phyloP scores from a whole-genome alignment of 2,888 invertebrate species.

The Caenorhabditis virilis region DNA sequence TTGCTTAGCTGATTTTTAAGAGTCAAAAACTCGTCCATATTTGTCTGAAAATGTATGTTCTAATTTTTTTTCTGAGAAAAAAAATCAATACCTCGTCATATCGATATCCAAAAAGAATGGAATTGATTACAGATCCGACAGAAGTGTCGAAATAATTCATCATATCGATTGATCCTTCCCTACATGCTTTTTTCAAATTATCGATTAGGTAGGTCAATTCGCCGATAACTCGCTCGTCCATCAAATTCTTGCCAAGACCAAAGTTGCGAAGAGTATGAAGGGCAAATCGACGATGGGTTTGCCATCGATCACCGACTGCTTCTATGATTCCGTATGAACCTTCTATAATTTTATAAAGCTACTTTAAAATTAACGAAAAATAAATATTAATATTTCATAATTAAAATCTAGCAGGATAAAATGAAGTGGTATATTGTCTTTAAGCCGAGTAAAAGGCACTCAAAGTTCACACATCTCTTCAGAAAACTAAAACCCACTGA shows the following conservation, averaged over 20 bases:
- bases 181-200: background rate
- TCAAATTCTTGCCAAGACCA: constrained; percentile 46
- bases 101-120: constrained; percentile 41
- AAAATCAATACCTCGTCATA: constrained; percentile 36
- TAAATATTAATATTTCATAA: no score
- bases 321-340: constrained; percentile 34
- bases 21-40: constrained; percentile 26
- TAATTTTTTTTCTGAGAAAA: no score
- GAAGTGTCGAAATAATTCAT: constrained; percentile 30
- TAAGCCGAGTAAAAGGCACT: no score
- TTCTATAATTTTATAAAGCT: no score
- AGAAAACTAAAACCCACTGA: no score
- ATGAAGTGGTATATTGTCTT: no score
- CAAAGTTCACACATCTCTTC: no score
- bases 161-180: constrained; percentile 23
- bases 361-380: no score
- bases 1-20: constrained; percentile 22
- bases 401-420: no score
- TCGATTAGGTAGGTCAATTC: constrained; percentile 21
- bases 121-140: constrained; percentile 45
- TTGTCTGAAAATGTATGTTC: constrained; percentile 18
- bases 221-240: constrained; percentile 42
- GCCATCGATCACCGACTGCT: constrained; percentile 32
- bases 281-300: constrained; percentile 35
- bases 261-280: constrained; percentile 43